These are phyloP conservation scores for Acheta domesticus DNA, from an alignment of 2,888 invertebrate species.

Conservation along the genomic window DNA sequence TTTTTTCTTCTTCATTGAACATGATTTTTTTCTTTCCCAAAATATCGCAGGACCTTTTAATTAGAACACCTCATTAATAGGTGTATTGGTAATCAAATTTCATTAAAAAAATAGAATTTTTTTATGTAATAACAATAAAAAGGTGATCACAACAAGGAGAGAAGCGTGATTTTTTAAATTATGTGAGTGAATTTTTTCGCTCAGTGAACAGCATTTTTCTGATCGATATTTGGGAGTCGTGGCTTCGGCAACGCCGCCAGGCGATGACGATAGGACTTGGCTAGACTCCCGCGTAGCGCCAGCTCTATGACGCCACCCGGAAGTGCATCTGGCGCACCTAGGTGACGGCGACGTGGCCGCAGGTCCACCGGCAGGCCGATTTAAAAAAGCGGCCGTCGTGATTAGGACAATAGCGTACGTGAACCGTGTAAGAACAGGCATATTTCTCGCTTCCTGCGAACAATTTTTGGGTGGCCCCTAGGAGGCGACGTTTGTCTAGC, in stretches of 20 bases:
- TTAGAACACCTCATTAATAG: too few species aligned
- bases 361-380: too few species aligned
- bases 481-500: too few species aligned
- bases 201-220: not conserved
- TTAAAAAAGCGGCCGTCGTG: too few species aligned
- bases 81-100: too few species aligned
- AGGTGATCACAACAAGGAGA: not conserved
- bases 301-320: not conserved
- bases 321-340: not conserved
- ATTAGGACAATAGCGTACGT: too few species aligned
- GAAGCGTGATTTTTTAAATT: not conserved
- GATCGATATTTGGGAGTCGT: not conserved
- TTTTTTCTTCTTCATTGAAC: not conserved
- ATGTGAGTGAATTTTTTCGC: not conserved
- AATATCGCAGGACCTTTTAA: not conserved
- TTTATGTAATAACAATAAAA: not conserved
- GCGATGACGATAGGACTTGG: not conserved
- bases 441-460: too few species aligned
- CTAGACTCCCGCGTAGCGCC: not conserved
- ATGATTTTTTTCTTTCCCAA: not conserved
- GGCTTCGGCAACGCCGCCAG: not conserved
- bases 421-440: too few species aligned
- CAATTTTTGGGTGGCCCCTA: too few species aligned
- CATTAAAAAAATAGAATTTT: not conserved
- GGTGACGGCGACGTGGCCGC: too few species aligned